Evolutionary conservation across 1,140 invertebrate genomes (phyloP), one percentile per base, ranked within the genome.

Genomic region (Andrena cerasifolii): DNA sequence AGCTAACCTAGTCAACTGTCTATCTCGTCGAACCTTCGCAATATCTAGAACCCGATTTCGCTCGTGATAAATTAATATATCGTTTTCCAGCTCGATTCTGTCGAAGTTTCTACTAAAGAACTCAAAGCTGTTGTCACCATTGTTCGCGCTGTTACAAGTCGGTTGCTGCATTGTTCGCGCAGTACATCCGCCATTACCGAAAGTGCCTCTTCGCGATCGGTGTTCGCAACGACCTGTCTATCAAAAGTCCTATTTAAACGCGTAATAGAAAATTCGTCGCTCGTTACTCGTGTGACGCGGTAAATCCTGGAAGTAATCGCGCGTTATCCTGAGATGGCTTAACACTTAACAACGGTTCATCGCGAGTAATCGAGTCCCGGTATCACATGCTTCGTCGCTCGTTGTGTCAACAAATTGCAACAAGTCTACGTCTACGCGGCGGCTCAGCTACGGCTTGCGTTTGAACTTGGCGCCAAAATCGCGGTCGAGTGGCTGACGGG

Each of bases 381-480:
- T 75, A 67, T 75, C 73, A 68, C 73, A 68, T 75, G 73, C 40
- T 67, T 75, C 62, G 62, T 75, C 72, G 40, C 26, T 74, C 21
- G 59, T 54, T 31, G n/a, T 66, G n/a, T 74, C 26, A 66, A 66
- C 47, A 66, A 74, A n/a, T 53, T 53, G 71, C 21, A 28, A 51
- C 33, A 51, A 14, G 31, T 24, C 70, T 62, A 73, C 18, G 14
- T 36, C 31, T 73, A 62, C 16, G 4, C 2, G 24, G 21, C 10
- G 56, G 16, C 24, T 49, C 4, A 26, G 14, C 28, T 70, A 58
- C 6, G 10, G 4, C 58, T 45, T 40, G 6, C 49, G 47, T 45
- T 66, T 54, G 33, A 66, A 66, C 33, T 66, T 66, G 24, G 61
- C 72, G 72, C 49, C 14, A 43, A 45, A 62, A 10, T 26, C 2